Evolutionary conservation across 2,113 vertebrate genomes (phyloP), one percentile per base, ranked within the genome.

Genomic region (Microcebus murinus): DNA sequence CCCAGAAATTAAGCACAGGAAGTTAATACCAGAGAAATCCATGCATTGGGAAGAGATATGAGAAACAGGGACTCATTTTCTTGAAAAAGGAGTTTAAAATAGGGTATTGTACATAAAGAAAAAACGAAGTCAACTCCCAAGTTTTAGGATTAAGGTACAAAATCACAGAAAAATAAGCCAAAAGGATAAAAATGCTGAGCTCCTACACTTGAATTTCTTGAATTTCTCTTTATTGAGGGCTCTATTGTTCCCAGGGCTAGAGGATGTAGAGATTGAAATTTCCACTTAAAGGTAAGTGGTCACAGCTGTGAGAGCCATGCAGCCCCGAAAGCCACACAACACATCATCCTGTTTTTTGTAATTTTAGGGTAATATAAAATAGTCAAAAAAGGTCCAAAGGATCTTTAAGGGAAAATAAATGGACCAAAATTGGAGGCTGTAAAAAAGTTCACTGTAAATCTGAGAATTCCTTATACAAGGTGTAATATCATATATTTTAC

Each of bases 21-120:
- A 87, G 57, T 96, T 94, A 96, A 96, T 95, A 48, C 39, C 76
- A 87, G 67, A 95, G 89, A 96, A 96, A 86, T 50, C 77, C 59
- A 67, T 63, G 42, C 59, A 67, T 1, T 91, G 21, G 61, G 59
- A 95, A 90, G 12, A 84, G 23, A 95, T 90, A 96, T 74, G 82
- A 94, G 61, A 95, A 95, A 92, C 2, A 71, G 27, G 45, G 57
- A 84, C 39, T 86, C 71, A 50, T 91, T 94, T 89, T 94, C 92
- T 95, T 83, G 34, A 96, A 92, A 93, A 34, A 77, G 34, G 73
- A 92, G 23, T 90, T 95, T 92, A 87, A 94, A 90, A 89, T 93
- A 48, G 17, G 21, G 31, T 65, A 68, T 36, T 81, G 57, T 52
- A 10, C 15, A 76, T 71, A 80, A 42, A 90, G 59, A 42, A 65